Conservation (phyloP, 2,888 invertebrate species). For the Epinotia ramella region DNA sequence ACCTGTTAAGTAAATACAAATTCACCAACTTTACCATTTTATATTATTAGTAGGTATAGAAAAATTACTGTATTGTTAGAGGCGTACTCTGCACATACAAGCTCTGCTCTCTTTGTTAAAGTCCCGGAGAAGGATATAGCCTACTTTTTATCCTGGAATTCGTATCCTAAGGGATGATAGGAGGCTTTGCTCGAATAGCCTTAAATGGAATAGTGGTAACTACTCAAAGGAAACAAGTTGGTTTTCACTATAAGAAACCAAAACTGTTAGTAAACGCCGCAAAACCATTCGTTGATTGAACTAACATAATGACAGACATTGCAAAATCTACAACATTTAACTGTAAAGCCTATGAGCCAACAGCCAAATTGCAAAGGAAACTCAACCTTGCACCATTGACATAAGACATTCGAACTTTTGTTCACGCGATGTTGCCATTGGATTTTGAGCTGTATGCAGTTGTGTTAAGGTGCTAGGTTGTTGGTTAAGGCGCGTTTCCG, state of each 20-base stretch:
- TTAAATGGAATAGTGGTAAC: no score
- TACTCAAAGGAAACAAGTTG: no score
- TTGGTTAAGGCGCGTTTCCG: constrained; percentile 21
- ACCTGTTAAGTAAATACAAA: no score
- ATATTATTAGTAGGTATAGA: no score
- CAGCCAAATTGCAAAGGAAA: neutral
- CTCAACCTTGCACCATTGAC: neutral
- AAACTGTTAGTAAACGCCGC: neutral
- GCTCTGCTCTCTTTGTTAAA: no score
- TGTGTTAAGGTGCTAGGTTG: constrained; percentile 16
- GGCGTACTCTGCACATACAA: no score
- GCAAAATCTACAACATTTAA: constrained; percentile 17
- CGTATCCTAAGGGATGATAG: no score
- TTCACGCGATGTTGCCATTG: neutral
- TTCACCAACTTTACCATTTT: no score
- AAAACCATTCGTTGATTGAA: constrained; percentile 20
- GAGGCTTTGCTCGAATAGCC: no score
- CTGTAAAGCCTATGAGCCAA: constrained; percentile 20
- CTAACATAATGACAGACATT: constrained; percentile 31
- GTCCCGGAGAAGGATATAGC: no score
- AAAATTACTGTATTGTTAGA: no score
- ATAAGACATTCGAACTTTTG: neutral
- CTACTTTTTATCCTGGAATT: no score
- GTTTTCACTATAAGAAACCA: neutral
- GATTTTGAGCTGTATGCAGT: constrained; percentile 1